Conservation (phyloP, 1,140 invertebrate genomes). For the Galleria mellonella region DNA sequence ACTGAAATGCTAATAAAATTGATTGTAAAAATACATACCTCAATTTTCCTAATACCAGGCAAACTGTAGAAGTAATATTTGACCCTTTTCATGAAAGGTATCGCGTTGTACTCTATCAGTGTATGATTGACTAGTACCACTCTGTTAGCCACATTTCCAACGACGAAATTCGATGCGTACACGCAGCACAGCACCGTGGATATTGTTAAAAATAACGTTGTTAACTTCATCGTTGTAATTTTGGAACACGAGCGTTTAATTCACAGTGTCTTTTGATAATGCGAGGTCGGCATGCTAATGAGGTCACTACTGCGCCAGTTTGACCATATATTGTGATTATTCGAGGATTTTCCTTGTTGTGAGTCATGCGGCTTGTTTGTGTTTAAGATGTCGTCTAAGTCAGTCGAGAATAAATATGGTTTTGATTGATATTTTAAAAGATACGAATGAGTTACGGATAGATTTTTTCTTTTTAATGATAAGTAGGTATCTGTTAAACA, state of each 20-base stretch:
- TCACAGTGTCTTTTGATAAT: background rate
- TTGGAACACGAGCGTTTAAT: background rate
- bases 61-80: slow-evolving; percentile 44
- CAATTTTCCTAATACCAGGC: slow-evolving; percentile 32
- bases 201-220: background rate
- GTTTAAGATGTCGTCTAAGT: too few species aligned
- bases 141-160: slow-evolving; percentile 38
- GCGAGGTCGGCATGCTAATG: background rate
- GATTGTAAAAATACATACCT: slow-evolving; percentile 31
- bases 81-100: slow-evolving; percentile 55
- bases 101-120: slow-evolving; percentile 39
- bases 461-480: too few species aligned
- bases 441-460: too few species aligned
- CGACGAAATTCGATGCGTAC: slow-evolving; percentile 28
- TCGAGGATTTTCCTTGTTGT: slow-evolving; percentile 1
- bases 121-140: slow-evolving; percentile 31
- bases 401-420: too few species aligned
- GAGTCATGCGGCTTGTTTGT: background rate
- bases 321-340: background rate
- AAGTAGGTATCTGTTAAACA: too few species aligned
- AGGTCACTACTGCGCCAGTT: background rate
- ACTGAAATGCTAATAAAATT: too few species aligned
- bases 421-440: too few species aligned
- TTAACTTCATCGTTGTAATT: background rate
- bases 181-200: slow-evolving; percentile 1